These are phyloP conservation scores for Orussus abietinus DNA, from an alignment of 1,140 invertebrate genomes.

Conservation along the genomic window DNA sequence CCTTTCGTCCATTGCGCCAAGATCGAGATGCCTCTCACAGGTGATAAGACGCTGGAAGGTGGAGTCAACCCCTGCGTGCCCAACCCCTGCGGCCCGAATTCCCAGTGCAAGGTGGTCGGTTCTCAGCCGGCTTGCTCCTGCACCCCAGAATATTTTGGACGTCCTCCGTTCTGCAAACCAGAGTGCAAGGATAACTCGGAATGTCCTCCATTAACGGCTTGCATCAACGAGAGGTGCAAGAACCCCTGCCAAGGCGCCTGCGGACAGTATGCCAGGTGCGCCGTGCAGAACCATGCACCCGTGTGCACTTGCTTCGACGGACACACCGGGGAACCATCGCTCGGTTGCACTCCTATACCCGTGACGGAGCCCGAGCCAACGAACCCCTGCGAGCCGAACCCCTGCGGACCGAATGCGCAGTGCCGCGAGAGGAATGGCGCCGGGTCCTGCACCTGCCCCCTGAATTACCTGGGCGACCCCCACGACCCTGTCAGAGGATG, in stretches of 20 bases:
- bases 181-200: constrained; percentile 73
- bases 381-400: constrained; percentile 69
- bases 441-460: constrained; percentile 71
- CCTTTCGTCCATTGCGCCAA: constrained; percentile 66
- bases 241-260: constrained; percentile 78
- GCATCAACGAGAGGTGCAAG: constrained; percentile 72
- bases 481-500: constrained; percentile 65
- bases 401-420: constrained; percentile 75
- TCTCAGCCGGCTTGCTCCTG: constrained; percentile 73
- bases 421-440: constrained; percentile 72
- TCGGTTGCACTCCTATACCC: constrained; percentile 55
- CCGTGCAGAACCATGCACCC: constrained; percentile 72
- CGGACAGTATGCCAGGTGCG: constrained; percentile 68
- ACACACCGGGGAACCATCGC: constrained; percentile 73
- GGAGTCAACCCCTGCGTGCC: constrained; percentile 71
- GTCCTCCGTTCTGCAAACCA: constrained; percentile 74
- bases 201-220: constrained; percentile 70
- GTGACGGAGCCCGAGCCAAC: constrained; percentile 48
- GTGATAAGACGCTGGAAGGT: constrained; percentile 29
- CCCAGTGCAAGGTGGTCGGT: constrained; percentile 69
- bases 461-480: constrained; percentile 73
- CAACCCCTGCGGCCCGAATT: constrained; percentile 75
- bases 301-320: constrained; percentile 70
- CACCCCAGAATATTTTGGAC: constrained; percentile 67
- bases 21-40: constrained; percentile 46